A percentile compares a stretch with the other conserved stretches of the same genome.
Evolutionary conservation across 2,888 invertebrate genomes (phyloP).

Genomic region (Drosophila eohydei): DNA sequence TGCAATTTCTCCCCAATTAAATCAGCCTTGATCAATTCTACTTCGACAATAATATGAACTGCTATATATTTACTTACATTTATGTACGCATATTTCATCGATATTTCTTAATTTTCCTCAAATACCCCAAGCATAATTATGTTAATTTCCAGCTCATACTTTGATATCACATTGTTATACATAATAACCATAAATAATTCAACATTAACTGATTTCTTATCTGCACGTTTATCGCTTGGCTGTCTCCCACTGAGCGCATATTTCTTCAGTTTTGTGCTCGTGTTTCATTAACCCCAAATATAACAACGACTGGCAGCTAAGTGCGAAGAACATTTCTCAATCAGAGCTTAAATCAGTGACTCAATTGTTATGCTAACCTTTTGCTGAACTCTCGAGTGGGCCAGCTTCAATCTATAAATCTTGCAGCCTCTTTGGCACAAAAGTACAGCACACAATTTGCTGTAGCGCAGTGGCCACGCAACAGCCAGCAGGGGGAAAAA

Average conservation of each 20-base stretch:
- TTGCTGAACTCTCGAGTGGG: conserved; percentile 38
- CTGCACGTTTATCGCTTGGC: background rate
- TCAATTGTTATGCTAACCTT: conserved; percentile 47
- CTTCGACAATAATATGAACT: background rate
- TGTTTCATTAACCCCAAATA: conserved; percentile 46
- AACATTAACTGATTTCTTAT: conserved; percentile 22
- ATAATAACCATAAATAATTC: conserved; percentile 25
- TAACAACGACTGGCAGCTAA: conserved; percentile 3
- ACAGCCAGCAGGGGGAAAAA: conserved; percentile 63
- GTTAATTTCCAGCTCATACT: background rate
- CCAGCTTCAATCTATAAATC: conserved; percentile 50
- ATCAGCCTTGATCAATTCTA: background rate
- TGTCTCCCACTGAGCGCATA: conserved; percentile 27
- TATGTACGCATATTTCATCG: background rate
- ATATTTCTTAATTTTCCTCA: background rate
- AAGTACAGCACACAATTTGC: conserved; percentile 72
- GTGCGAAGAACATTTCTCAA: conserved; percentile 27
- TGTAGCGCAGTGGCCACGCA: conserved; percentile 76
- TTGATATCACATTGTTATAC: conserved; percentile 2
- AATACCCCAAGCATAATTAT: background rate
- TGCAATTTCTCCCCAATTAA: background rate
- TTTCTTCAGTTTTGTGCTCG: conserved; percentile 9
- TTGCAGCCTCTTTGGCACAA: conserved; percentile 48
- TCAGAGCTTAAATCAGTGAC: conserved; percentile 33
- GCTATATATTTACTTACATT: background rate